Evolutionary conservation across 2,888 invertebrate species (phyloP).

Genomic region (Ochropacha duplaris): DNA sequence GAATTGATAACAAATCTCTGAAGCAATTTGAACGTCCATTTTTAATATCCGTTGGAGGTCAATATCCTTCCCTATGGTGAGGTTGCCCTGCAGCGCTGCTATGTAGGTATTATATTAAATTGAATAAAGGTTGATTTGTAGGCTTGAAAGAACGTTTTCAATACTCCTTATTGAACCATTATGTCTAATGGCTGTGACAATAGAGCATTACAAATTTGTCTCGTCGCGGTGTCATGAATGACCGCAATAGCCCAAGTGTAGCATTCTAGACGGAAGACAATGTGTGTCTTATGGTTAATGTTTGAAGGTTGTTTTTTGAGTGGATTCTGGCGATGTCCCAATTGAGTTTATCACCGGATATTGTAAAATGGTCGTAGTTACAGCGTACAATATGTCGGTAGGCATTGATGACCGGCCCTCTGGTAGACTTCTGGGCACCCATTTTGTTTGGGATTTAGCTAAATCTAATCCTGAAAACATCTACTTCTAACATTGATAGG

Average conservation of each 20-base stretch:
- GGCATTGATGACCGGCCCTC: slow-evolving; percentile 56
- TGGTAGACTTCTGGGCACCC: slow-evolving; percentile 34
- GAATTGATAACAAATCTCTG: slow-evolving; percentile 64
- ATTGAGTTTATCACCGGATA: slow-evolving; percentile 80
- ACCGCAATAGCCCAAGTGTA: slow-evolving; percentile 34
- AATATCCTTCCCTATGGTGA: slow-evolving; percentile 48
- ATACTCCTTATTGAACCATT: slow-evolving; percentile 77
- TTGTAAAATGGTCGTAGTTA: slow-evolving; percentile 77
- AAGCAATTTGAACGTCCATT: slow-evolving; percentile 71
- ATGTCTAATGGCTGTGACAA: slow-evolving; percentile 76
- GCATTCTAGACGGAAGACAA: slow-evolving; percentile 34
- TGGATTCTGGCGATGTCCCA: slow-evolving; percentile 47
- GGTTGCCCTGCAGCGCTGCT: slow-evolving; percentile 55
- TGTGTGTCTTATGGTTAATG: slow-evolving; percentile 50
- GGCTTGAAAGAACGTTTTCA: slow-evolving; percentile 74
- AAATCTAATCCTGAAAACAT: slow-evolving; percentile 30
- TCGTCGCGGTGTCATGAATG: slow-evolving; percentile 42
- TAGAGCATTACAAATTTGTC: slow-evolving; percentile 79
- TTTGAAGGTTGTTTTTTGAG: slow-evolving; percentile 49
- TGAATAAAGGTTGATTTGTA: slow-evolving; percentile 72
- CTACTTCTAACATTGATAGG: neutral
- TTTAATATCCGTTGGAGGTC: slow-evolving; percentile 76
- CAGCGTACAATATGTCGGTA: slow-evolving; percentile 60
- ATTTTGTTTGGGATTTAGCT: slow-evolving; percentile 42
- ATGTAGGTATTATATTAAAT: slow-evolving; percentile 58